Base-by-base conservation (phyloP, 2,888 invertebrate genomes). In the Amblyjoppa proteus region DNA sequence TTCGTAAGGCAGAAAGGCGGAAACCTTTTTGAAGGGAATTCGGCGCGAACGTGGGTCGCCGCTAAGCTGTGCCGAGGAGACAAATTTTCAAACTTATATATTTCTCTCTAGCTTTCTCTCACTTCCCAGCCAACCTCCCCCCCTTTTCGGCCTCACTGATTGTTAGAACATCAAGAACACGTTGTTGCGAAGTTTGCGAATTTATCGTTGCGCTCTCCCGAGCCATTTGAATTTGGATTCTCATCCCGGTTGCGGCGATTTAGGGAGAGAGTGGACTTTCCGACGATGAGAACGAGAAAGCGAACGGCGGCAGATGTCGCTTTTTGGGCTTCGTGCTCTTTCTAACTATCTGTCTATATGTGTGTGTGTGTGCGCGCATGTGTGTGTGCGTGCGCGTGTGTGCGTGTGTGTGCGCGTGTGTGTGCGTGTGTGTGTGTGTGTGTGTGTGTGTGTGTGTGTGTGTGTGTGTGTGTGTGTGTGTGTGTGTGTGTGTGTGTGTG, bases 121-220 rank as follows among this genome's bases (percentile, higher is more conserved):
- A 70, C 70, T 25, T 31, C 56, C 66, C 16, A 64, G 11, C 70
- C 34, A 4, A 16, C 66, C 53, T 9, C 53, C 11, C 45, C 45
- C 13, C 13, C 45, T 9, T 3, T 3, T 3, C 61, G 3, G 61
- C 79, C 64, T 79, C 78, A 45, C 83, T 83, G 78, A 83, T 83
- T 78, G 74, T 83, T 83, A 69, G 78, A 83, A 68, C 70, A 71
- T 83, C 78, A 83, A 74, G 73, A 83, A 78, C 78, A 78, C 83
- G 74, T 78, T 61, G 83, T 83, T 49, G 81, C 71, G 70, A 83
- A 83, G 83, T 83, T 83, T 73, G 7, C 28, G 31, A 74, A 83
- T 73, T 83, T 83, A 83, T 78, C 51, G 83, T 83, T 78, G 49
- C 77, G 51, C 38, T 70, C 71, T 51, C 79, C 9, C 38, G 51